Evolutionary conservation across 1,140 invertebrate genomes (phyloP), one percentile per base, ranked within the genome.

Genomic region (Anoplolepis gracilipes): DNA sequence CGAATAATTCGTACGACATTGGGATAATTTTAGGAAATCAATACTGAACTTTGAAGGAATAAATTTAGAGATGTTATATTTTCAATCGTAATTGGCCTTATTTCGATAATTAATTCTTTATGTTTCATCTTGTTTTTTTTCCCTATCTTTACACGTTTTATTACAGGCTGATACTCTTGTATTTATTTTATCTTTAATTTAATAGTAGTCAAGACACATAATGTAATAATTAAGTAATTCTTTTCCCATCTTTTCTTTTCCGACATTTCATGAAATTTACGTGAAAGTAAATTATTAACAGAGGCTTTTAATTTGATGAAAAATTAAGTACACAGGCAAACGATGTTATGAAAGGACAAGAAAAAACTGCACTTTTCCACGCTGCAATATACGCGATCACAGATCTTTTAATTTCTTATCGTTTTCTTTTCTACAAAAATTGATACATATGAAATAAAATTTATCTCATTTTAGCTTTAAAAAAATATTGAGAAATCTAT

Each of bases 261-360:
- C 6, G 30, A 46, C 28, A 70, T 46, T 82, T 73, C 36, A 46
- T 28, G 36, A n/a, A 72, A 81, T 42, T 82, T 55, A 8, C 53
- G 36, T 8, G 25, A 70, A 36, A 70, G 53, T 70, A 73, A 82
- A 19, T 82, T 82, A 72, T 82, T n/a, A 55, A 82, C 30, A 46
- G 16, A 59, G 28, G 22, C 28, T 82, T n/a, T 55, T 73, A 73
- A 73, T 72, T 36, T 46, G 67, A 73, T 82, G 72, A 82, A 82
- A 82, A 73, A 53, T 82, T 82, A 82, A 82, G 53, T 57, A 72
- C 30, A 57, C 30, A 57, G 64, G 42, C 7, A 49, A 57, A 69
- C 16, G 30, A 22, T 25, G 62, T 67, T 81, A 59, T 25, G 36
- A 81, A 22, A 46, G 46, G 5, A 13, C 6, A 55, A 11, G 53